phyloP scores from a whole-genome alignment of 2,113 vertebrate species.

The Chaetodon trifascialis region DNA sequence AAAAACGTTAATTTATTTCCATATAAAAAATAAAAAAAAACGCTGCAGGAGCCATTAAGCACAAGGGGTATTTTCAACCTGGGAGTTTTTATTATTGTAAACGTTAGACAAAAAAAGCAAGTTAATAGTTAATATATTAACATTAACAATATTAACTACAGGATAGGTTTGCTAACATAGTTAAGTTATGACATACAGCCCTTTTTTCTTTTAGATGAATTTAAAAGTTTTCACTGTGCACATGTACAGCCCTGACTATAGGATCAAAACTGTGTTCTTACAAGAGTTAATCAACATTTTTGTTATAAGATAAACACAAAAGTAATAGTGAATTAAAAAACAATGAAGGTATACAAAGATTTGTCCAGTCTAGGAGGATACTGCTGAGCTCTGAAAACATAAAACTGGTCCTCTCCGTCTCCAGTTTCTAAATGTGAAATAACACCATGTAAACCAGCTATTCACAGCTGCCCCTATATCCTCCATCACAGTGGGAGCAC shows the following conservation, averaged over 20 bases:
- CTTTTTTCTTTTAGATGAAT: background rate
- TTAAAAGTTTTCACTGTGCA: background rate
- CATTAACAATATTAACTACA: background rate
- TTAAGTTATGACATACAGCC: background rate
- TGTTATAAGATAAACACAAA: background rate
- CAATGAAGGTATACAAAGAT: background rate
- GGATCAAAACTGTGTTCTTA: background rate
- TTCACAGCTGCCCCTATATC: background rate
- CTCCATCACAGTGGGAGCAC: background rate
- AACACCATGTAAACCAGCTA: background rate
- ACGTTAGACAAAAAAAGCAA: background rate
- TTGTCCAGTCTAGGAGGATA: background rate
- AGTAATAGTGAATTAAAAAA: background rate
- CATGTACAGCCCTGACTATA: background rate
- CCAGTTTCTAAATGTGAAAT: slow-evolving; percentile 2
- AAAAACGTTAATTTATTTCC: too few relatives aligned
- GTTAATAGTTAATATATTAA: background rate
- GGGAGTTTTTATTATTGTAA: background rate
- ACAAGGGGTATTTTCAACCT: background rate
- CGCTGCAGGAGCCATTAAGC: background rate
- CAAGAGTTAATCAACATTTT: background rate
- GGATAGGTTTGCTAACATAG: background rate
- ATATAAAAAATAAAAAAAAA: too few relatives aligned
- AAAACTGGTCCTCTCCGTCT: background rate
- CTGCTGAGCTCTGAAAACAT: background rate